Evolutionary conservation across 2,113 vertebrate genomes (phyloP).

Genomic region (Nycticryphes semicollaris): DNA sequence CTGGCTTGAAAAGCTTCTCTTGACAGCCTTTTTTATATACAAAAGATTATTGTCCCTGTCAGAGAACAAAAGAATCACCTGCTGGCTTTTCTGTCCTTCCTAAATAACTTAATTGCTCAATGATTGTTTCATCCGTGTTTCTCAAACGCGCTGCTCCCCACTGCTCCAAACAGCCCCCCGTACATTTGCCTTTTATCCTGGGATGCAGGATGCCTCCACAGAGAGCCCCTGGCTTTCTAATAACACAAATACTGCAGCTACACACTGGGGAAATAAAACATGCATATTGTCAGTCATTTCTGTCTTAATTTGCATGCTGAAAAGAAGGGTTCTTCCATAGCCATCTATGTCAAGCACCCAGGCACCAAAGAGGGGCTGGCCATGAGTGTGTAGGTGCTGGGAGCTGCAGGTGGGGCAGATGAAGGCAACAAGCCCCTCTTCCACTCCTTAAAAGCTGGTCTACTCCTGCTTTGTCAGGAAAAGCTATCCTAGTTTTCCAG

Average conservation of each 20-base stretch:
- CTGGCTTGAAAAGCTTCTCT: not conserved
- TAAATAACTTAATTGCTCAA: slow-evolving; percentile 17
- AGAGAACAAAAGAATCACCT: slow-evolving; percentile 15
- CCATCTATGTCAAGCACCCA: accelerated
- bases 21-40: not conserved
- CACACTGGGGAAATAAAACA: not conserved
- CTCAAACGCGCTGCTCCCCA: not conserved
- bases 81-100: not conserved
- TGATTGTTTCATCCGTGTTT: not conserved
- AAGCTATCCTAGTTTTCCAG: not conserved
- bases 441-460: not conserved
- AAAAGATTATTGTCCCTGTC: not conserved
- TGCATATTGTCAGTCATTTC: not conserved
- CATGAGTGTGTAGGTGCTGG: not conserved
- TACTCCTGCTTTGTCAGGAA: not conserved
- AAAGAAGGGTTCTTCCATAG: not conserved
- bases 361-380: not conserved
- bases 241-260: not conserved
- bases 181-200: not conserved
- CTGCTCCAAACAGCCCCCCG: accelerated
- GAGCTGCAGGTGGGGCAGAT: not conserved
- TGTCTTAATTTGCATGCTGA: not conserved
- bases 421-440: not conserved
- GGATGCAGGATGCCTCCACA: not conserved
- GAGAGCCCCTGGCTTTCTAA: not conserved